Percentiles rank a stretch among this genome's conserved stretches.
Evolutionary conservation across 37 sponge, comb jelly and placozoan species (phyloP).

Genomic region (Diacarnus erythraeanus): DNA sequence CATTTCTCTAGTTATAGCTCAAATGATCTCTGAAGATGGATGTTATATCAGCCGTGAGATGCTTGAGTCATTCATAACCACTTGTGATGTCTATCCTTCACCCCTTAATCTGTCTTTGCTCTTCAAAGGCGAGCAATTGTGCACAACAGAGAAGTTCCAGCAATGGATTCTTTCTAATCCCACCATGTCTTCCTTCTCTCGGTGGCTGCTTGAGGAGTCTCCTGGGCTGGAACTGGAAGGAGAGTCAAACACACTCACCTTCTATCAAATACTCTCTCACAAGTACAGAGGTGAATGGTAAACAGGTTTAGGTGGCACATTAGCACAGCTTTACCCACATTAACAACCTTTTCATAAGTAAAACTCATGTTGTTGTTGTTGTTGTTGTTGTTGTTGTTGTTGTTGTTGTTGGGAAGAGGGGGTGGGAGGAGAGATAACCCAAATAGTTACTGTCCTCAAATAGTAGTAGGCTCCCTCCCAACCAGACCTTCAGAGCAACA

Average conservation of each 20-base stretch:
- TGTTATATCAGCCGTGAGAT: constrained; percentile 20
- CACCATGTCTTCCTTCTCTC: constrained; percentile 58
- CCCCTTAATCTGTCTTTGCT: constrained; percentile 20
- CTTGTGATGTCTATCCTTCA: constrained; percentile 24
- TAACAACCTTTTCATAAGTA: too few species aligned
- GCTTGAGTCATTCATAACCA: constrained; percentile 25
- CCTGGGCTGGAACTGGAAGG: constrained; percentile 47
- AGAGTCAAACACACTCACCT: constrained; percentile 46
- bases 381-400: too few species aligned
- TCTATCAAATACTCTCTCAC: constrained; percentile 67
- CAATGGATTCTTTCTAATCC: constrained; percentile 42
- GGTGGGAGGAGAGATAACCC: too few species aligned
- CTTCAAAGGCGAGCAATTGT: constrained; percentile 17
- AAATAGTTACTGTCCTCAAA: too few species aligned
- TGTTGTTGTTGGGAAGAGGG: too few species aligned
- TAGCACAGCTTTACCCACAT: too few species aligned
- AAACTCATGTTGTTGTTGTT: not conserved
- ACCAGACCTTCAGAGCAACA: too few species aligned
- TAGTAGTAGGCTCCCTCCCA: too few species aligned
- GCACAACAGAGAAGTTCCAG: constrained; percentile 31
- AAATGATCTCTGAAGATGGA: constrained; percentile 45
- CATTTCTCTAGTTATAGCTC: constrained; percentile 48
- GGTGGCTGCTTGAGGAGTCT: constrained; percentile 50
- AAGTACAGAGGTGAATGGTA: constrained; percentile 23
- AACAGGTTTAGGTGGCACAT: not conserved